Evolutionary conservation across 2,113 vertebrate genomes (phyloP).

Genomic region (Ascaphus truei): DNA sequence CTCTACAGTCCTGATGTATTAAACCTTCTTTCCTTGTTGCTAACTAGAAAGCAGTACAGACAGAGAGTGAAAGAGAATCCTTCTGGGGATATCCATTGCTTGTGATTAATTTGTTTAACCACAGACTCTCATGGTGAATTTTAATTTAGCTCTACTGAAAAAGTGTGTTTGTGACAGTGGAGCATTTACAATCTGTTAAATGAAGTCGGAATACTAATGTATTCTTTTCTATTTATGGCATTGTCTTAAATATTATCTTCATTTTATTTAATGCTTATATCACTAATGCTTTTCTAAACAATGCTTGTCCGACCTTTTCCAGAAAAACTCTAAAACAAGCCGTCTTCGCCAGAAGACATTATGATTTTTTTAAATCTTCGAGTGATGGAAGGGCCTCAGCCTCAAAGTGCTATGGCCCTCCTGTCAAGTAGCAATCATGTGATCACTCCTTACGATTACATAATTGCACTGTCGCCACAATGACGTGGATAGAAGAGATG

Average conservation of each 20-base stretch:
- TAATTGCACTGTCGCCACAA: too few species aligned
- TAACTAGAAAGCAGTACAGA: constrained; percentile 20
- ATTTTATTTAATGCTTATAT: neutral
- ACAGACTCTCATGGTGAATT: neutral
- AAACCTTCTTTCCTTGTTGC: neutral
- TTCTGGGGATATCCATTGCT: neutral
- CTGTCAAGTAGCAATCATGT: too few species aligned
- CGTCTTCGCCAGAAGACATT: too few species aligned
- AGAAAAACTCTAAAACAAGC: too few species aligned
- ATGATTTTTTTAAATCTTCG: too few species aligned
- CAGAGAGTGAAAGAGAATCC: constrained; percentile 12
- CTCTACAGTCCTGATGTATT: neutral
- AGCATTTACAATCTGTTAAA: neutral
- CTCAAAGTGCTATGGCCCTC: too few species aligned
- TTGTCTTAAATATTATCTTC: too few species aligned
- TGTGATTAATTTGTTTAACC: constrained; percentile 17
- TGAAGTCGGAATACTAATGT: neutral
- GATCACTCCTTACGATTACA: too few species aligned
- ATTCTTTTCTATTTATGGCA: neutral
- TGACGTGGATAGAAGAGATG: too few species aligned
- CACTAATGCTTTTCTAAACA: neutral
- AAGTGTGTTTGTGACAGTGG: constrained; percentile 31
- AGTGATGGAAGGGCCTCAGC: too few species aligned
- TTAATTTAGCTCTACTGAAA: constrained; percentile 47
- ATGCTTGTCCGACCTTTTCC: too few species aligned